These are phyloP conservation scores for Leucopternis melanops DNA, from an alignment of 2,113 vertebrate species.

Conservation along the genomic window DNA sequence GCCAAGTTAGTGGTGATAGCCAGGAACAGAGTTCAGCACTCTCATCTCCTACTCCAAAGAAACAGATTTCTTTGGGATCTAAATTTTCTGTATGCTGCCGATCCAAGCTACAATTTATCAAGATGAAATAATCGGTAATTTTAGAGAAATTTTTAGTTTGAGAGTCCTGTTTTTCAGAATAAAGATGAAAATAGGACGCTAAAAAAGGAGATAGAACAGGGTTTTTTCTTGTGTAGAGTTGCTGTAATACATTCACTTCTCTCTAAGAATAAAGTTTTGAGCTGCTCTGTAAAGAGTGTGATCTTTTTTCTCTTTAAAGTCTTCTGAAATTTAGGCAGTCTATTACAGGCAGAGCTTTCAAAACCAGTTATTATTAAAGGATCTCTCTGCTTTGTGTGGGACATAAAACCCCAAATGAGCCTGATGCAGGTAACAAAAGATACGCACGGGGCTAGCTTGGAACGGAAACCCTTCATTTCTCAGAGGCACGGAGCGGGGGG, in stretches of 20 bases:
- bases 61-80: neutral
- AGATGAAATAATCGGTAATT: rapidly evolving
- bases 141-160: neutral
- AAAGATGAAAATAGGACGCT: neutral
- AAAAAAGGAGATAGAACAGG: neutral
- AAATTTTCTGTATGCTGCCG: neutral
- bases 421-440: rapidly evolving
- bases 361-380: neutral
- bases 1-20: too few species aligned
- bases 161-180: neutral
- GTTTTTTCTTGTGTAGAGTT: neutral
- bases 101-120: neutral
- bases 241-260: neutral
- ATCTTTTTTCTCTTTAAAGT: neutral
- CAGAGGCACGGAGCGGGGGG: too few species aligned
- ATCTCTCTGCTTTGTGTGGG: too few species aligned
- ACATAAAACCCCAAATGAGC: rapidly evolving
- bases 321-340: too few species aligned
- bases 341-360: neutral
- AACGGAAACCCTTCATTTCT: rapidly evolving
- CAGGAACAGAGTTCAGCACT: neutral
- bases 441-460: rapidly evolving
- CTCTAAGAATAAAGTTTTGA: neutral
- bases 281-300: rapidly evolving
- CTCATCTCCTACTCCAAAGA: neutral